A percentile compares a stretch with the other conserved stretches of the same genome.
Evolutionary conservation across 1,140 invertebrate genomes (phyloP).

Genomic region (Branchinecta lindahli): DNA sequence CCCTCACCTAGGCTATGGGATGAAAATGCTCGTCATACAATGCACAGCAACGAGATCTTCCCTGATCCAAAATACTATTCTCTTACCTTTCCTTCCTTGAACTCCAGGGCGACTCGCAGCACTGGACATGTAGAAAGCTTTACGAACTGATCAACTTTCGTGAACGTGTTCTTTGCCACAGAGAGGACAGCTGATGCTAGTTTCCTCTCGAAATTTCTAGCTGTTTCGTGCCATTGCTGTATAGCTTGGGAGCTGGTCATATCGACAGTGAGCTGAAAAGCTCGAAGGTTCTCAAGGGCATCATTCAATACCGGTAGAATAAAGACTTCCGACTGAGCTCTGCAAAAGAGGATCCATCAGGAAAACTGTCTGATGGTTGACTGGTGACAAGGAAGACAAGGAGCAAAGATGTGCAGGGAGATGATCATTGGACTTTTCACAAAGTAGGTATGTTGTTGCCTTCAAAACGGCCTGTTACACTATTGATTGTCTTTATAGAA

Average conservation of each 20-base stretch:
- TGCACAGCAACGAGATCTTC: too few species aligned
- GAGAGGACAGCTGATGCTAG: neutral
- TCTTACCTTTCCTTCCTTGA: neutral
- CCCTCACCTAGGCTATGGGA: too few species aligned
- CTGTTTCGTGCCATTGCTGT: neutral
- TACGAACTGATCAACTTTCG: neutral
- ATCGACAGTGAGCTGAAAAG: neutral
- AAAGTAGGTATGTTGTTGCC: too few species aligned
- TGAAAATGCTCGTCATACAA: too few species aligned
- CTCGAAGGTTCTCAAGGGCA: neutral
- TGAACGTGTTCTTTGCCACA: neutral
- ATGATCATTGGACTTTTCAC: too few species aligned
- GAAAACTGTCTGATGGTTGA: too few species aligned
- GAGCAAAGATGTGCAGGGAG: too few species aligned
- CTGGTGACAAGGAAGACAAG: too few species aligned
- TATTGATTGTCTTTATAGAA: too few species aligned
- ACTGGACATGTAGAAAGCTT: neutral
- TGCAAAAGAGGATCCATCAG: too few species aligned
- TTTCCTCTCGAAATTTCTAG: neutral
- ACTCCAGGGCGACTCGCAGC: neutral
- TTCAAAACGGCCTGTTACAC: too few species aligned
- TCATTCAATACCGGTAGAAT: neutral
- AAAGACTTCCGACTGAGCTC: too few species aligned
- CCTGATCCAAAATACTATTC: neutral
- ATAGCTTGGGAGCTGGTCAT: neutral